These are phyloP conservation scores for Diplosoma virens DNA, from an alignment of 23 tunicate genomes.

Conservation along the genomic window DNA sequence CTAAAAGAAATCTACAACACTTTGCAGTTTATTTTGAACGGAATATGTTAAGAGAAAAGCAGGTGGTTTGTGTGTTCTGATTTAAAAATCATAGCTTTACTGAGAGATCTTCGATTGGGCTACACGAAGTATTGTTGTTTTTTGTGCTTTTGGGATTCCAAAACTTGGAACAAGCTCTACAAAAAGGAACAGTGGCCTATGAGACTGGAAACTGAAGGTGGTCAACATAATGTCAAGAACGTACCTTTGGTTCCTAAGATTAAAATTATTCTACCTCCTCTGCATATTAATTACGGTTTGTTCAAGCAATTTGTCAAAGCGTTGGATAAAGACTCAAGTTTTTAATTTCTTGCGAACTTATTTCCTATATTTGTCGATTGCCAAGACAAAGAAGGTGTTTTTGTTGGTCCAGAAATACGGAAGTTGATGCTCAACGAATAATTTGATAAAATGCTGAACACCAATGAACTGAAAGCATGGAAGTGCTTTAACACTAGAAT, in stretches of 20 bases:
- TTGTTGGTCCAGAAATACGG: conserved; percentile 11
- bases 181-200: background rate
- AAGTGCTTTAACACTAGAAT: no score
- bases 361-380: no score
- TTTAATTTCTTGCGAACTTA: no score
- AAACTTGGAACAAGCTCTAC: conserved; percentile 4
- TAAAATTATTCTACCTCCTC: conserved; percentile 15
- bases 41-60: background rate
- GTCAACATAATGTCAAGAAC: background rate
- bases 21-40: background rate
- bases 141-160: conserved; percentile 20
- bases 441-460: no score
- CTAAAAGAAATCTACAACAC: background rate
- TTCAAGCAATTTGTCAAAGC: conserved; percentile 29
- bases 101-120: conserved; percentile 2
- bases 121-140: conserved; percentile 24
- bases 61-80: background rate
- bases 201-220: background rate
- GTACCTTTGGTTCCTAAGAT: background rate
- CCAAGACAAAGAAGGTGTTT: conserved; percentile 16
- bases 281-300: conserved; percentile 7
- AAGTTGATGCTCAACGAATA: no score
- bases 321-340: conserved; percentile 1
- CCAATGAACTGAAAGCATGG: no score
- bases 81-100: background rate